Percentiles rank a stretch among this genome's conserved stretches.
Evolutionary conservation across 2,888 invertebrate genomes (phyloP).

Genomic region (Cosmopolites sordidus): DNA sequence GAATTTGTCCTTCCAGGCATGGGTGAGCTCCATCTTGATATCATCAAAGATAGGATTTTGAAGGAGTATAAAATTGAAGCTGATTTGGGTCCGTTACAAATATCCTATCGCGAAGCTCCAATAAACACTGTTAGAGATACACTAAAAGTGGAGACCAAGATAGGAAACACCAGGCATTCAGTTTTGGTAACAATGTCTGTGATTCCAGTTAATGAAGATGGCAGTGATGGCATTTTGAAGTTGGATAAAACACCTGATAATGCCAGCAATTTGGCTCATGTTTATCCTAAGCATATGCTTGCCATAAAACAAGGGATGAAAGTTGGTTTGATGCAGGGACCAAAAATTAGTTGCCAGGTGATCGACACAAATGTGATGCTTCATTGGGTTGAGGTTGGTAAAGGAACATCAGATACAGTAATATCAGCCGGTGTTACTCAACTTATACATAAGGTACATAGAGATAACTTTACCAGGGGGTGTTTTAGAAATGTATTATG

Average conservation of each 20-base stretch:
- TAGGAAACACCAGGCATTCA: conserved; percentile 59
- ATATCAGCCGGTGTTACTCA: conserved; percentile 77
- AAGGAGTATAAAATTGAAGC: conserved; percentile 89
- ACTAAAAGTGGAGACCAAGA: conserved; percentile 57
- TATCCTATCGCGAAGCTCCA: conserved; percentile 83
- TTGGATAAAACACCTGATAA: conserved; percentile 66
- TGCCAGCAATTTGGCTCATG: conserved; percentile 60
- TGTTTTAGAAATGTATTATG: not conserved
- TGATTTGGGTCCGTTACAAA: conserved; percentile 85
- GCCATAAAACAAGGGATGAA: conserved; percentile 70
- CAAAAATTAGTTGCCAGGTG: conserved; percentile 73
- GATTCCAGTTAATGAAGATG: conserved; percentile 44
- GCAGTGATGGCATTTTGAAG: conserved; percentile 45
- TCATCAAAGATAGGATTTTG: conserved; percentile 82
- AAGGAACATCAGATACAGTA: conserved; percentile 76
- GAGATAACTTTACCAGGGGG: not conserved
- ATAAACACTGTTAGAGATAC: conserved; percentile 48
- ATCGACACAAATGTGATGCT: conserved; percentile 71
- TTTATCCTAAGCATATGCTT: conserved; percentile 63
- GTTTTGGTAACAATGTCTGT: conserved; percentile 63
- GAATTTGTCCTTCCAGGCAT: too few relatives aligned
- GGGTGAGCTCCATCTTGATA: conserved; percentile 96
- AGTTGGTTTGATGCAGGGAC: conserved; percentile 72
- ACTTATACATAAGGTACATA: conserved; percentile 70
- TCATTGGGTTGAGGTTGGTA: conserved; percentile 68